Conservation (phyloP, 1,140 invertebrate genomes). For the Colletes latitarsis region DNA sequence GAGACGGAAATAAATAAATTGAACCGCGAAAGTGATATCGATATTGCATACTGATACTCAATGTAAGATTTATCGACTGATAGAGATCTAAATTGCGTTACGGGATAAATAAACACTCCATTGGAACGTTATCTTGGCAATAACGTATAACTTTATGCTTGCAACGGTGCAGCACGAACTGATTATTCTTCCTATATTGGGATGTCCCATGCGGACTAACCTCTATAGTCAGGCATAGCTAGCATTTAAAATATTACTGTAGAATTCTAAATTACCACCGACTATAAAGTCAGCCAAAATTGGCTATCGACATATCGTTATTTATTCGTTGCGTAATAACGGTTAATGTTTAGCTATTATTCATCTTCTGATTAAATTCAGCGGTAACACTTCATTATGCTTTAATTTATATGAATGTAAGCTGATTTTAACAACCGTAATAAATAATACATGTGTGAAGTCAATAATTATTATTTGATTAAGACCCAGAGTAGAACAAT, state of each 20-base stretch:
- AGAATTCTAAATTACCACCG: conserved; percentile 24
- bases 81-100: conserved; percentile 24
- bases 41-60: background rate
- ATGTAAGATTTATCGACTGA: conserved; percentile 29
- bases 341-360: conserved; percentile 4
- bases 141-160: conserved; percentile 24
- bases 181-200: conserved; percentile 34
- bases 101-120: conserved; percentile 35
- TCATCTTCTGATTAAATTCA: background rate
- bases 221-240: conserved; percentile 10
- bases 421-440: background rate
- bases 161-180: conserved; percentile 4
- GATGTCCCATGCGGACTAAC: conserved; percentile 15
- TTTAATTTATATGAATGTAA: background rate
- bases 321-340: conserved; percentile 4
- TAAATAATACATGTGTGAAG: background rate
- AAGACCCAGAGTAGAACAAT: background rate
- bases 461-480: no score
- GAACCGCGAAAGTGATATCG: background rate
- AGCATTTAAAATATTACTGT: conserved; percentile 30
- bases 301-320: conserved; percentile 21
- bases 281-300: conserved; percentile 25
- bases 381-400: background rate
- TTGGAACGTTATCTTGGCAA: conserved; percentile 36
- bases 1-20: background rate